phyloP scores from a whole-genome alignment of 2,797 vertebrate species.

The Apodemus agrarius region DNA sequence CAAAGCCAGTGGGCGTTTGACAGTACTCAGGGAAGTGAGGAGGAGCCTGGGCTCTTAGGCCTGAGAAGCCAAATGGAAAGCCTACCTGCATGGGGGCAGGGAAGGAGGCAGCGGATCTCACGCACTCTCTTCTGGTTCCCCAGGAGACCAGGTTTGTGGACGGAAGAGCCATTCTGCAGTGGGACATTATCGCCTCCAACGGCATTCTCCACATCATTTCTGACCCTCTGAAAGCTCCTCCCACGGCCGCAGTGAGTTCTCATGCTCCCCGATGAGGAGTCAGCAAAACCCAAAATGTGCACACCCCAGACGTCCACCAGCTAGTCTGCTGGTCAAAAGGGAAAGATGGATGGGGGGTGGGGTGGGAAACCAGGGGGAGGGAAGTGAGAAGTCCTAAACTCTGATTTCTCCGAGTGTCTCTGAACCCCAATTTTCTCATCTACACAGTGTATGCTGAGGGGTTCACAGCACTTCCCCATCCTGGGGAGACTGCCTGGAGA shows the following conservation, averaged over 20 bases:
- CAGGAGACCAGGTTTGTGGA: constrained; percentile 92
- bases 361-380: not conserved
- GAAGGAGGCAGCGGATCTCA: not conserved
- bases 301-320: not conserved
- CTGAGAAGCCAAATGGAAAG: not conserved
- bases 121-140: constrained; percentile 25
- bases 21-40: rapidly evolving
- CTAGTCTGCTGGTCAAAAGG: not conserved
- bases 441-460: not conserved
- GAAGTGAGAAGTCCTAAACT: not conserved
- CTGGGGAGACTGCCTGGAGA: not conserved
- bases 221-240: constrained; percentile 92
- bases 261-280: not conserved
- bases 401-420: not conserved
- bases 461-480: not conserved
- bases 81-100: not conserved
- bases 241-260: constrained; percentile 85
- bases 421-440: not conserved
- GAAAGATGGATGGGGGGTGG: not conserved
- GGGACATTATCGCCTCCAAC: constrained; percentile 93
- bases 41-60: not conserved
- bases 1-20: not conserved
- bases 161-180: constrained; percentile 89
- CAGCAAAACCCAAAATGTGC: not conserved
- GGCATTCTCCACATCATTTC: constrained; percentile 96